Base-by-base conservation (phyloP, 2,888 invertebrate genomes). In the Cheilosia soror region DNA sequence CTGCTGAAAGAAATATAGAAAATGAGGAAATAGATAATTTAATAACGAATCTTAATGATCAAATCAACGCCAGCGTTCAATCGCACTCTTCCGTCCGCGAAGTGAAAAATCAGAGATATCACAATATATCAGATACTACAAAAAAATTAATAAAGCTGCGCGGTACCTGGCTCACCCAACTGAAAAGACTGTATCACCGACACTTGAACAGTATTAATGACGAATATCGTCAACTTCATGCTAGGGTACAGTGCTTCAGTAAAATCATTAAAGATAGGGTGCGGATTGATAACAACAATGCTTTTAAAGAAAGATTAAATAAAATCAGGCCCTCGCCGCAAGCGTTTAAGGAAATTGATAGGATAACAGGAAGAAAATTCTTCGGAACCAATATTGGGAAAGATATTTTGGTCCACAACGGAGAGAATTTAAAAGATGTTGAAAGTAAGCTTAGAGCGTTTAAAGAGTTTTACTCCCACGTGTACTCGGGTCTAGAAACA, bases 341-440 rank as follows among this genome's bases (percentile, higher is more conserved):
- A 49, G 71, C 71, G 7, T 71, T 60, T 40, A 58, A 51, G 11
- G 29, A 71, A 60, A 71, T 60, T 25, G 47, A 58, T 9, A 49
- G 37, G 13, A 55, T 68, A 33, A 58, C 57, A n/a, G 69, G 58
- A 25, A 47, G 58, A 60, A 60, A 51, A 47, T 71, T 37, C 31
- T 58, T 58, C n/a, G 49, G 15, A 0, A 60, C 40, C 1, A 15
- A 58, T 31, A 53, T 53, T 11, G 40, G 42, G 11, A 60, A 44
- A 2, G 51, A 62, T 33, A 53, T 40, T 11, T 1, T 62, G 6
- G 31, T 9, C 4, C 15, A 53, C 11, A 62, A 62, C 42, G 62
- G 62, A 40, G 29, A 53, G 7, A 13, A 49, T 7, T 44, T 40
- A 11, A 4, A 20, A n/a, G 40, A 60, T 5, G 51, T 7, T 7